Base-by-base conservation (phyloP, 2,113 vertebrate species). In the Oenanthe oenanthe region DNA sequence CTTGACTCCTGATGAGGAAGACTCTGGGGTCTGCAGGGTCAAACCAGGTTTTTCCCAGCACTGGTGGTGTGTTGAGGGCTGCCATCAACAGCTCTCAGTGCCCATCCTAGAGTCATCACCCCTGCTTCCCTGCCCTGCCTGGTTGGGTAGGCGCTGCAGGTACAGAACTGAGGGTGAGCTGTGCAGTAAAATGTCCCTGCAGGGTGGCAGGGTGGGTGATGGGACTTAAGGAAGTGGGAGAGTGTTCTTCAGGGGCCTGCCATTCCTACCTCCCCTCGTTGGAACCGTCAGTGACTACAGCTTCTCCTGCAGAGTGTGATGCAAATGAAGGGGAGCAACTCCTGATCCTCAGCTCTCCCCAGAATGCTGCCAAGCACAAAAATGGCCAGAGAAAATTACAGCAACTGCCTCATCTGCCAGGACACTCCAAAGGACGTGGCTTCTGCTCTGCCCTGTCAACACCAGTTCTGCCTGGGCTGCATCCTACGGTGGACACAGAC, bases 81-180 rank as follows among this genome's bases (percentile, higher is more conserved):
- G 16, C 25, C 42, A 42, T 40, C 29, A 19, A 29, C 51, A 75
- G 5, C 34, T 67, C 3, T 21, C 25, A 20, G 31, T 31, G 20
- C 17, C 31, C 29, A n/a, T 56, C n/a, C 50, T 15, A n/a, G 18
- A 74, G 18, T 29, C 9, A 56, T 40, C n/a, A 4, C 28, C n/a
- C 28, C 48, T 45, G 10, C 54, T 38, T 45, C 57, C 50, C n/a
- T 32, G 26, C 28, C 40, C 57, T 54, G 40, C 29, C 17, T 65
- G 40, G 12, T 2, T 72, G 26, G 17, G 17, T 1, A 1, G 21
- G 21, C 24, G 25, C 48, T 54, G n/a, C 3, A 1, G 28, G 11
- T 56, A 42, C 48, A 73, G 40, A 14, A n/a, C n/a, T 47, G n/a
- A 65, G 60, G 42, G 50, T 65, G 68, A 47, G n/a, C 12, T n/a